Base-by-base conservation (phyloP, 2,113 vertebrate genomes). In the Sebastes schlegelii region DNA sequence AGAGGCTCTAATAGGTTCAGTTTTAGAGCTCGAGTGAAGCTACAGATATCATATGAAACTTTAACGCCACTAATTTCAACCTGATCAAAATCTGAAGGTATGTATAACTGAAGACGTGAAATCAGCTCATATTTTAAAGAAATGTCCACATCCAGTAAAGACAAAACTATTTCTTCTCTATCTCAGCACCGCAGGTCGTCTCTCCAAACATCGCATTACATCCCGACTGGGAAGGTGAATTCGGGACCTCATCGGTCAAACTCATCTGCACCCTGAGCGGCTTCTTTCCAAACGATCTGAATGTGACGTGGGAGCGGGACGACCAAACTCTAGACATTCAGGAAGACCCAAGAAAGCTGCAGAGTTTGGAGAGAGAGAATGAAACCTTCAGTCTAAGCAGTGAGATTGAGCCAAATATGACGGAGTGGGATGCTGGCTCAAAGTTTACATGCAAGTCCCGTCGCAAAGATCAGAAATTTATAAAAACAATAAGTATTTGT, bases 231-330 rank as follows among this genome's bases (percentile, higher is more conserved):
- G 76, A 77, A 5, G 80, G 13, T 23, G 23, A 81, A 23, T n/a
- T 78, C 0, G 58, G 4, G 10, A 19, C 23, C 19, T 89, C 76
- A 16, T 0, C 40, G 19, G 70, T 93, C 66, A 80, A 21, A 52
- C 90, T 96, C 40, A 12, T 91, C 61, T 95, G 95, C 88, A 83
- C 26, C 49, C 5, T 95, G 2, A 91, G 70, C 16, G 89, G 51
- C 26, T 91, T 73, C 76, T 88, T 49, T 75, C 94, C 90, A 13
- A 51, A 91, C 0, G 4, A 72, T 0, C 2, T 87, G 21, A 64
- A 0, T 1, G 79, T 96, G 60, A 0, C 0, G 1, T 96, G 95
- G 94, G 0, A 65, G 6, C 9, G 0, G 11, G 74, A 86, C 16
- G 1, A 55, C 0, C 0, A 10, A 1, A 0, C 1, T 21, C 6